A percentile compares a stretch with the other conserved stretches of the same genome.
Conservation (phyloP, 2,797 vertebrate genomes). For the Aldrovandia affinis region DNA sequence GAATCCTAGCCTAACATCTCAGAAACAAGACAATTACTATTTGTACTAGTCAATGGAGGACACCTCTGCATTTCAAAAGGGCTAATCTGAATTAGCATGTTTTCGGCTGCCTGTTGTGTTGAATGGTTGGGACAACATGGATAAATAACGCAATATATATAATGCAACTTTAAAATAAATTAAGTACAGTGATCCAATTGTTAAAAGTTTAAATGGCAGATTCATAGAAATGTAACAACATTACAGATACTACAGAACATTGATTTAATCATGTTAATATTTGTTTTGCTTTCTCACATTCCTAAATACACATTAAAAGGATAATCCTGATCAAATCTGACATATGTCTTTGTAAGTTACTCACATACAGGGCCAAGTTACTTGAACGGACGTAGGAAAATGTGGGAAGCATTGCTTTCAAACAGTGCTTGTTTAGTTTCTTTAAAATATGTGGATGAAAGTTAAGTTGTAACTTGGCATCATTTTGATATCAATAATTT, state of each 20-base stretch:
- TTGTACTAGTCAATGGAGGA: background rate
- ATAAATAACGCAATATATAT: background rate
- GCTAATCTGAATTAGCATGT: background rate
- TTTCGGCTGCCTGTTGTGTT: background rate
- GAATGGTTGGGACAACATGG: background rate
- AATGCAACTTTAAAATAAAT: background rate
- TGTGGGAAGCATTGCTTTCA: too few species aligned
- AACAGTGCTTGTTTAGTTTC: too few species aligned
- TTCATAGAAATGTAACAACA: background rate
- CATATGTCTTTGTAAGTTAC: background rate
- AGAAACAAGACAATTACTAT: background rate
- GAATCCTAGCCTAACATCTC: conserved; percentile 41
- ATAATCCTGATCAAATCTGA: background rate
- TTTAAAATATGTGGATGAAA: too few species aligned
- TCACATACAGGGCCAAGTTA: too few species aligned
- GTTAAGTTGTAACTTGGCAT: too few species aligned
- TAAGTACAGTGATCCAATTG: background rate
- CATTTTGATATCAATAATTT: too few species aligned
- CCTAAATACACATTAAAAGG: background rate
- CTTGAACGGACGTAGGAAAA: too few species aligned
- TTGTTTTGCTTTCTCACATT: background rate
- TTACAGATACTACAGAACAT: background rate
- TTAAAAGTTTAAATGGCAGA: background rate
- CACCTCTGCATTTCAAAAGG: background rate
- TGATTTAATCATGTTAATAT: background rate